Evolutionary conservation across 2,113 vertebrate genomes (phyloP), one percentile per base, ranked within the genome.

Genomic region (Chionis minor): DNA sequence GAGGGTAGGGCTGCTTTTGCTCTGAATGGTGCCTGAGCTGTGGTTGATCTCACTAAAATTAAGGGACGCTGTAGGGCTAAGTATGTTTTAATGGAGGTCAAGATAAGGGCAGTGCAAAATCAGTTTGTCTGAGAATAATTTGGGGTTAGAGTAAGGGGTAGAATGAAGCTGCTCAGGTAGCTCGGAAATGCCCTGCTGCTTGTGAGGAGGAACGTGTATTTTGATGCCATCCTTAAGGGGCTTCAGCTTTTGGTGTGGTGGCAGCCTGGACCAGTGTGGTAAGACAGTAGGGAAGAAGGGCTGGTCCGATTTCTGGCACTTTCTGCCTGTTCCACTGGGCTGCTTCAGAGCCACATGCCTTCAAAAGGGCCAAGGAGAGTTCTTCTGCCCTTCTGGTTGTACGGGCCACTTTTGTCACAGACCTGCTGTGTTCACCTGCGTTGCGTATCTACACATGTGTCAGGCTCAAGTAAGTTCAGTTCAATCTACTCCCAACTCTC

Each of bases 11-110:
- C 94, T 32, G 58, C 22, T 82, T 11, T 42, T 77, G 52, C 8
- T 42, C 30, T 26, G 81, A 87, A 55, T 4, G 44, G 26, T 33
- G 24, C 54, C 30, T 70, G 65, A 45, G 72, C 65, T 79, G 30
- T 52, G 30, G 44, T 9, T 52, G 61, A 72, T 85, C 56, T 87
- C 70, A 19, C 51, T 82, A 52, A 95, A 91, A 72, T 85, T 79
- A 85, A 92, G 73, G 65, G 73, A 19, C 55, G 49, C 35, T 61
- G 45, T 33, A 62, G 62, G 38, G 62, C 74, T 86, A 79, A 95
- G 63, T 33, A 45, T 49, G 18, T 21, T 72, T 95, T 95, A 94
- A 86, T 81, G 47, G 61, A 87, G 52, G 61, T 88, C 92, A 81
- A 81, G 52, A 90, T 38, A 78, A 88, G 22, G 26, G 52, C 65